Conservation (phyloP, 2,113 vertebrate genomes). For the Mixornis gularis region DNA sequence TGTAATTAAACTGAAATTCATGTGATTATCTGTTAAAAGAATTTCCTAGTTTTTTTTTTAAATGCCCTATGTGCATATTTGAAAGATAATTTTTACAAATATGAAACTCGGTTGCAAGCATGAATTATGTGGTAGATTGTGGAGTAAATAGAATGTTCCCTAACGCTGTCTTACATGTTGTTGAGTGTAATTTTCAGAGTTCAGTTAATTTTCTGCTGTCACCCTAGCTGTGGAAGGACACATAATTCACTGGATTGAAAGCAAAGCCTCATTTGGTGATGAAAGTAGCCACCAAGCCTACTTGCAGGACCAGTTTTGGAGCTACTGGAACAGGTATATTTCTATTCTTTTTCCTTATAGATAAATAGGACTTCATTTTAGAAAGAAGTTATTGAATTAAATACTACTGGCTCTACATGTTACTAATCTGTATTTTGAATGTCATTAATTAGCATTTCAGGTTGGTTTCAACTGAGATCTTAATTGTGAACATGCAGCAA, state of each 20-base stretch:
- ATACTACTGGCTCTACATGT: neutral
- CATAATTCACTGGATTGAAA: constrained; percentile 98
- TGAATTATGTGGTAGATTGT: neutral
- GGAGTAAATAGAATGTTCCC: neutral
- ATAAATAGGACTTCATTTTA: constrained; percentile 23
- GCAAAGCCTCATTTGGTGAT: constrained; percentile 98
- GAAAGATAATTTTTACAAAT: neutral
- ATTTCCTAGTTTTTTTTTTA: neutral
- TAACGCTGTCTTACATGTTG: neutral
- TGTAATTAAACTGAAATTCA: neutral
- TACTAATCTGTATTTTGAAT: constrained; percentile 22
- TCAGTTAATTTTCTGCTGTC: constrained; percentile 47
- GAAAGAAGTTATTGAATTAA: constrained; percentile 49
- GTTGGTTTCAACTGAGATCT: neutral
- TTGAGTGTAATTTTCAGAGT: constrained; percentile 37
- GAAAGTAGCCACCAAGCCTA: constrained; percentile 93
- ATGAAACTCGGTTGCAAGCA: neutral
- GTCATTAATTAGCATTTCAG: neutral
- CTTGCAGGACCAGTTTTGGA: constrained; percentile 98
- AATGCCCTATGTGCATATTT: neutral
- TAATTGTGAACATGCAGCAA: neutral
- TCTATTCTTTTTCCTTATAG: constrained; percentile 47
- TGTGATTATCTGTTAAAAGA: neutral
- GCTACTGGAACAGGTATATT: constrained; percentile 96
- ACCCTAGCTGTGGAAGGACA: constrained; percentile 91